Base-by-base conservation (phyloP, 1,140 invertebrate genomes). In the Homarus americanus region DNA sequence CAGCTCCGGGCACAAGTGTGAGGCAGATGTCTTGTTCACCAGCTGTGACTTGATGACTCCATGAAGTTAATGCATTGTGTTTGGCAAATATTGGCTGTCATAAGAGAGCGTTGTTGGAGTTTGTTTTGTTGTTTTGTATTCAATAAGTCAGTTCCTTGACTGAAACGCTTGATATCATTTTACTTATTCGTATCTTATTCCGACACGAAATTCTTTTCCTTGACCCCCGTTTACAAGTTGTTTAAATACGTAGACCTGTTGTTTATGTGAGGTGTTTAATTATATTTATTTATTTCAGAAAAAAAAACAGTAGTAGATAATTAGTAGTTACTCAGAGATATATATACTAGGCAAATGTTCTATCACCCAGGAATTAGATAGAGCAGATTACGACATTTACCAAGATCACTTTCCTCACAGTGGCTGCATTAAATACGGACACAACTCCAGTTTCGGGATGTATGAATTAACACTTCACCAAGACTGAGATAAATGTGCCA, bases 311-410 rank as follows among this genome's bases (percentile, higher is more conserved):
- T 86, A 69, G 34, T 32, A 9, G 28, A 72, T 53, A 49, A 75
- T 28, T 73, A 34, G 58, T 75, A 76, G 69, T 15, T 53, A 66
- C 36, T 4, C 66, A 38, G 32, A 44, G 53, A 34, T 32, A 76
- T 40, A 20, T 75, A 9, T 49, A 15, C 58, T 63, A 76, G 41
- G 53, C 83, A 86, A 76, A 86, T 86, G 83, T 86, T 73, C 20
- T 49, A 86, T 75, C 83, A 86, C 32, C 83, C 83, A 36, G 83
- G 83, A 44, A 53, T 76, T 76, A 86, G 72, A 86, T 76, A 86
- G 66, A 85, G 69, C 28, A 28, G 36, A 69, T 28, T 15, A 32
- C 24, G 10, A 40, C 73, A 15, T 10, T 5, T 40, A 5, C 15
- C 20, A 76, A 40, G 40, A 76, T 24, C 38, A 38, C 28, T 40